Base-by-base conservation (phyloP, 2,113 vertebrate genomes). In the Labeo rohita region DNA sequence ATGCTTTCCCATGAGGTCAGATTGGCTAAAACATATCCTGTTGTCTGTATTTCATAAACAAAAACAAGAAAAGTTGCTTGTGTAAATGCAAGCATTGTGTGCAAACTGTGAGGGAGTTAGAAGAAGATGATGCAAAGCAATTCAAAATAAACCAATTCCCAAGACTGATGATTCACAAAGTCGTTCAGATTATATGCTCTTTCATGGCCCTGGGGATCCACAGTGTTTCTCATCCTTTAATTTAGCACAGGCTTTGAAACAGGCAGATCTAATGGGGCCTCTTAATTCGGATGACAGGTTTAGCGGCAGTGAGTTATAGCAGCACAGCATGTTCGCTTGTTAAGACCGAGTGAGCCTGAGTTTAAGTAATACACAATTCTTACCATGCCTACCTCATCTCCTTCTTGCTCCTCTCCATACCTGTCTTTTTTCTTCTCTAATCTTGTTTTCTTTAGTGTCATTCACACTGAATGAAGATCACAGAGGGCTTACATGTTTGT, bases 201-300 rank as follows among this genome's bases (percentile, higher is more conserved):
- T 88, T 80, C 47, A 80, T 49, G 72, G 86, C 92, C 92, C 89
- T 52, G 63, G 93, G 92, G 93, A 90, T 61, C 66, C 87, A 81
- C 79, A 85, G 90, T 91, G 88, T 92, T 95, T 94, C 94, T 89
- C 91, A 92, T 92, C 79, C 65, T 90, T 88, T 91, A 89, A 92
- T 90, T 91, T 82, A 86, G 87, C 87, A 65, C 90, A 93, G 92
- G 90, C 92, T 92, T 90, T 90, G 23, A 68, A 90, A 92, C 86
- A 88, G 92, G 91, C 92, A 94, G 92, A 91, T 92, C 90, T 94
- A 95, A 94, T 93, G 88, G 93, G 87, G 89, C 90, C 92, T 95
- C 93, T 95, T 95, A 94, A 95, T 95, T 94, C 93, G 86, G 91
- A 86, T 93, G 94, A 94, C 94, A 94, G 93, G 87, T 94, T 94